Conservation (phyloP, 1,140 invertebrate species). For the Atopsyche davidsoni region DNA sequence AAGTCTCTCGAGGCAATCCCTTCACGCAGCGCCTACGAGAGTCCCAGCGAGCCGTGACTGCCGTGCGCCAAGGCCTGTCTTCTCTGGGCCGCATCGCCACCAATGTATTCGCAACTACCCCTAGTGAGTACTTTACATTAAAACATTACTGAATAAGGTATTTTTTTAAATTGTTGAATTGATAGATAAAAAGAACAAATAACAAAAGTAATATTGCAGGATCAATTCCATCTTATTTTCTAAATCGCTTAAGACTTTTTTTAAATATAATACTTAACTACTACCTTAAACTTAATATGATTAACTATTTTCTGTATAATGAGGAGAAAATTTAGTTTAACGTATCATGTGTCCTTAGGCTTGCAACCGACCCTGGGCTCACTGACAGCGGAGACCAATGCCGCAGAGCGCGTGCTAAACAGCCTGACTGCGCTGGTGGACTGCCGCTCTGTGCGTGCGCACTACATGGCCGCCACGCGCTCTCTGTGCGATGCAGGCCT, state of each 20-base stretch:
- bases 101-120: conserved; percentile 56
- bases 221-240: too few species aligned
- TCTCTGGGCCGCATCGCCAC: conserved; percentile 56
- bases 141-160: too few species aligned
- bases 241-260: too few species aligned
- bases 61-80: conserved; percentile 60
- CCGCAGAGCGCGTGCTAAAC: conserved; percentile 55
- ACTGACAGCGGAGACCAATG: conserved; percentile 63
- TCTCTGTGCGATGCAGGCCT: conserved; percentile 76
- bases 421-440: conserved; percentile 64
- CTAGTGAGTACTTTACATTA: conserved; percentile 29
- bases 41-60: conserved; percentile 64
- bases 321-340: too few species aligned
- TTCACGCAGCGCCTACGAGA: conserved; percentile 70
- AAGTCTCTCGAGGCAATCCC: conserved; percentile 68
- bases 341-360: too few species aligned
- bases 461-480: conserved; percentile 69
- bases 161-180: too few species aligned
- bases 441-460: conserved; percentile 70
- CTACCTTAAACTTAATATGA: too few species aligned
- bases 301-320: too few species aligned
- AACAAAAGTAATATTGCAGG: too few species aligned
- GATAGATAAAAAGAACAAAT: too few species aligned
- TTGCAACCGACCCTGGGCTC: conserved; percentile 65
- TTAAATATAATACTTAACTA: too few species aligned